Percentiles rank a stretch among this genome's conserved stretches.
Evolutionary conservation across 2,797 vertebrate species (phyloP).

Genomic region (Sebastes hopkinsi): DNA sequence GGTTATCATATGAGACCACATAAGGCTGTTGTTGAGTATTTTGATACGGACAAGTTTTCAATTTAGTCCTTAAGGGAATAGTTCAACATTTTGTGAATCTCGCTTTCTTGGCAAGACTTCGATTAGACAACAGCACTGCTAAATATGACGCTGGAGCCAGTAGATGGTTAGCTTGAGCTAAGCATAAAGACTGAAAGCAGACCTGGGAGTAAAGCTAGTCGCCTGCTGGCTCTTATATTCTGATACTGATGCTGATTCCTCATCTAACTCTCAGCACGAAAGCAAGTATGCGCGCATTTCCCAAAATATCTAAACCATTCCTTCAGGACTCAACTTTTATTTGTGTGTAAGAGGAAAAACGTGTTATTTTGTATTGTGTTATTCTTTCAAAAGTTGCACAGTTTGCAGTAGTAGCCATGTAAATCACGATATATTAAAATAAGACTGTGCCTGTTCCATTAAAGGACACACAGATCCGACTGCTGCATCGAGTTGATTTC

Average conservation of each 20-base stretch:
- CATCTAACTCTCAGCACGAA: too few relatives aligned
- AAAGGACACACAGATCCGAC: background rate
- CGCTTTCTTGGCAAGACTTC: background rate
- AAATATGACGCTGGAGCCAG: background rate
- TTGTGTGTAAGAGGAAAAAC: background rate
- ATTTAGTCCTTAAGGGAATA: background rate
- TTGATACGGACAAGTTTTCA: background rate
- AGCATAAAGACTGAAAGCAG: background rate
- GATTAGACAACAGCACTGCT: too few relatives aligned
- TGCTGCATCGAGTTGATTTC: background rate
- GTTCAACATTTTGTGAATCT: background rate
- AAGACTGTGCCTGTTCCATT: background rate
- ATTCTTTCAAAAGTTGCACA: background rate
- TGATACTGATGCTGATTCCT: background rate
- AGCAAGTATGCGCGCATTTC: too few relatives aligned
- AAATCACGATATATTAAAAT: background rate
- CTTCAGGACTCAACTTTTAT: background rate
- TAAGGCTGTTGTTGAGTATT: background rate
- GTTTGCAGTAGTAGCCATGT: background rate
- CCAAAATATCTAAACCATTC: background rate
- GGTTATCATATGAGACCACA: background rate
- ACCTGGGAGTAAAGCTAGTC: background rate
- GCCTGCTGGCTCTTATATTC: background rate
- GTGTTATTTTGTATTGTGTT: fast-evolving
- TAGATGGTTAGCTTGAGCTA: background rate